Evolutionary conservation across 2,797 vertebrate species (phyloP).

Genomic region (Limnodromus scolopaceus): DNA sequence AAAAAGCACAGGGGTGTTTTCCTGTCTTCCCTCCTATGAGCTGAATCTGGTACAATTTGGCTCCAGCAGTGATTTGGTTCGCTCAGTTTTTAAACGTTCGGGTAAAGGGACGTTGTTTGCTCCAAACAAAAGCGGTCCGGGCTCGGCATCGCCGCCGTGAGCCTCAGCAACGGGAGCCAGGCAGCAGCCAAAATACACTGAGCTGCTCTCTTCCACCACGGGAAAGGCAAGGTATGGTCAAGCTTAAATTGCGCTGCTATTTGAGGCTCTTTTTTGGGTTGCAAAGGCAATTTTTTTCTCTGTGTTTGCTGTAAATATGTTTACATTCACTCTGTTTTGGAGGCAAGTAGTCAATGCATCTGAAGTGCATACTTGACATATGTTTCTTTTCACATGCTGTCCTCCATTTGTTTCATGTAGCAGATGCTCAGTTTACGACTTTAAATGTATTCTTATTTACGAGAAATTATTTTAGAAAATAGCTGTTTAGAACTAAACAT

Average conservation of each 20-base stretch:
- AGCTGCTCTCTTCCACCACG: neutral
- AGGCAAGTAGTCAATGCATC: slow-evolving; percentile 67
- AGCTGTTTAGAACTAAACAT: slow-evolving; percentile 55
- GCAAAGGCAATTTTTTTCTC: neutral
- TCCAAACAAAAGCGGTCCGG: neutral
- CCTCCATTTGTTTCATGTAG: slow-evolving; percentile 60
- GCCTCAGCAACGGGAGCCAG: neutral
- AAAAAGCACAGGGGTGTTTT: neutral
- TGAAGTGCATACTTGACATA: slow-evolving; percentile 67
- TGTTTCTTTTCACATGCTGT: slow-evolving; percentile 66
- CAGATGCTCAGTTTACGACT: slow-evolving; percentile 69
- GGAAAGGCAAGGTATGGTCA: neutral
- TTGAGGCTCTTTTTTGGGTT: neutral
- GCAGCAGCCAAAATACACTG: neutral
- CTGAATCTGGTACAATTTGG: neutral
- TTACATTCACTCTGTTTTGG: slow-evolving; percentile 32
- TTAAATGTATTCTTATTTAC: slow-evolving; percentile 68
- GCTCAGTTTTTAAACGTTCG: neutral
- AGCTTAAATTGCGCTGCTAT: neutral
- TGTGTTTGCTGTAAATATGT: slow-evolving; percentile 35
- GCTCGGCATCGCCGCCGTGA: neutral
- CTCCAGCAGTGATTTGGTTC: neutral
- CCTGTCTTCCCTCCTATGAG: neutral
- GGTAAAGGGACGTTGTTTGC: neutral
- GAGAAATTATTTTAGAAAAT: slow-evolving; percentile 65